Evolutionary conservation across 2,888 invertebrate species (phyloP).

Genomic region (Neoascia interrupta): DNA sequence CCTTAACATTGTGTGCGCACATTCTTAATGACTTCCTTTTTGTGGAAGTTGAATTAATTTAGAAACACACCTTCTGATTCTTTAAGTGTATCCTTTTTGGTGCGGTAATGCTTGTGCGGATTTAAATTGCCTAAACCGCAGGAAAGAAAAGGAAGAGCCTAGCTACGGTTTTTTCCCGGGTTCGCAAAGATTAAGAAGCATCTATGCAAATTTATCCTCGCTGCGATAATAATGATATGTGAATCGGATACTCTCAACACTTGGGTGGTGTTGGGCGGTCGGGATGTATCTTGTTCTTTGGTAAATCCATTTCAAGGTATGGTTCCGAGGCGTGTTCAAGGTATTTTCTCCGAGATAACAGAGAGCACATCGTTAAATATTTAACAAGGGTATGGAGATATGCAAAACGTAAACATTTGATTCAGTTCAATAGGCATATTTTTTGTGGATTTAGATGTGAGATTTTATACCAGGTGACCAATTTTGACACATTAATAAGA

Average conservation of each 20-base stretch:
- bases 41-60: too few relatives aligned
- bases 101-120: too few relatives aligned
- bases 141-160: neutral
- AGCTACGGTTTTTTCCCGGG: neutral
- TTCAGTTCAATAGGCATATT: neutral
- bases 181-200: too few relatives aligned
- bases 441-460: constrained; percentile 9
- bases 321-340: neutral
- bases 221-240: constrained; percentile 21
- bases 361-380: neutral
- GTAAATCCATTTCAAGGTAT: neutral
- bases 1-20: constrained; percentile 26
- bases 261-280: neutral
- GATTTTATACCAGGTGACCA: constrained; percentile 2
- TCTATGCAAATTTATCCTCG: neutral
- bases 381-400: neutral
- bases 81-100: too few relatives aligned
- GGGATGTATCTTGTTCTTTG: constrained; percentile 2
- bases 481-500: too few relatives aligned
- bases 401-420: neutral
- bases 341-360: constrained; percentile 11
- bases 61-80: too few relatives aligned
- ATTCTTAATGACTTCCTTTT: constrained; percentile 2
- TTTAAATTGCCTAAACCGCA: too few relatives aligned
- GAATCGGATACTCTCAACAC: constrained; percentile 7